Conservation (phyloP, 2,113 vertebrate species). For the Chaenocephalus aceratus region DNA sequence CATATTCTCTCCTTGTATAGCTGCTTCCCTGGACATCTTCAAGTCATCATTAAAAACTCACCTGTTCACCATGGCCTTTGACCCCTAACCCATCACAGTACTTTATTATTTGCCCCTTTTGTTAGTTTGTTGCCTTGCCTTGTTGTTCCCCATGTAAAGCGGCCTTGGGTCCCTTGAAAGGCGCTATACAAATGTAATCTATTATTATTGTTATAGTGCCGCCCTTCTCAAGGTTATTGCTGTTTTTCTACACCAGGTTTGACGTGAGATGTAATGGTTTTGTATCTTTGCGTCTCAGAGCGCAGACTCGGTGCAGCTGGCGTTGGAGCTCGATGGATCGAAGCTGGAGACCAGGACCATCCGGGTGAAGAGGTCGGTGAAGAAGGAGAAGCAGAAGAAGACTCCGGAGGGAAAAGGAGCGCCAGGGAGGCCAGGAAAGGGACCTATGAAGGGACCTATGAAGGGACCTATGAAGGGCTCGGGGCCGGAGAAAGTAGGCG, state of each 20-base stretch:
- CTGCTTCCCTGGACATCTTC: too few relatives aligned
- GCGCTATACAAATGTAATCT: too few relatives aligned
- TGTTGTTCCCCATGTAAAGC: too few relatives aligned
- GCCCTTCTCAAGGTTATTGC: background rate
- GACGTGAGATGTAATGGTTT: background rate
- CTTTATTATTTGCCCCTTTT: too few relatives aligned
- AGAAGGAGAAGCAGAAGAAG: conserved; percentile 77
- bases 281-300: conserved; percentile 76
- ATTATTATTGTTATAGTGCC: too few relatives aligned
- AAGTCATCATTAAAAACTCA: too few relatives aligned
- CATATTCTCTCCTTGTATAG: too few relatives aligned
- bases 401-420: background rate
- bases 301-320: conserved; percentile 90
- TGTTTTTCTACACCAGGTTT: background rate
- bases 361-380: conserved; percentile 86
- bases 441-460: background rate
- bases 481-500: background rate
- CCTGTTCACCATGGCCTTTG: too few relatives aligned
- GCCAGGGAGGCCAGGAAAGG: background rate
- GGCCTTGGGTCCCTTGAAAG: too few relatives aligned
- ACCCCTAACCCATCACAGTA: too few relatives aligned
- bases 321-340: conserved; percentile 89
- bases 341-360: conserved; percentile 87
- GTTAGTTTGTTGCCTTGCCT: too few relatives aligned
- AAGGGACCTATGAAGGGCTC: background rate